Evolutionary conservation across 1,140 invertebrate species (phyloP).

Genomic region (Scaptomyza graminum): DNA sequence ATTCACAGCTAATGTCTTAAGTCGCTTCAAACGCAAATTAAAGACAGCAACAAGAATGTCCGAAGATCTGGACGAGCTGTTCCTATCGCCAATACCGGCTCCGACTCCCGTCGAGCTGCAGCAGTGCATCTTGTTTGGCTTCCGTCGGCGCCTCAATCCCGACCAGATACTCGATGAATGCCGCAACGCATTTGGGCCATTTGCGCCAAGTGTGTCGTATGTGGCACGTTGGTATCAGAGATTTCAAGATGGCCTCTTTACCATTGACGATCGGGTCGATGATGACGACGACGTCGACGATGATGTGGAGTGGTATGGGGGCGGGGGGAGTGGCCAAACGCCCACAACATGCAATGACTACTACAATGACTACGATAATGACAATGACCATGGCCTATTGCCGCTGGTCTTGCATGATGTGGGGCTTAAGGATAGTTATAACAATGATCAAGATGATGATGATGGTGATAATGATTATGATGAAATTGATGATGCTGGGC

Average conservation of each 20-base stretch:
- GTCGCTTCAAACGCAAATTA: conserved; percentile 62
- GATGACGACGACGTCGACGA: conserved; percentile 54
- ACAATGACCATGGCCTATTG: conserved; percentile 29
- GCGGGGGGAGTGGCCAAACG: conserved; percentile 50
- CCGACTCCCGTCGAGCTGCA: conserved; percentile 66
- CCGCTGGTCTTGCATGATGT: conserved; percentile 43
- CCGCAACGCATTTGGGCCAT: conserved; percentile 66
- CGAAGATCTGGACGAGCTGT: conserved; percentile 74
- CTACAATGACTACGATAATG: conserved; percentile 49
- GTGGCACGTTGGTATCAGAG: conserved; percentile 70
- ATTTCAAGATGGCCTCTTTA: conserved; percentile 68
- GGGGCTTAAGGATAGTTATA: conserved; percentile 38
- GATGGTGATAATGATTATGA: conserved; percentile 42
- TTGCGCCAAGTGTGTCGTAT: conserved; percentile 67
- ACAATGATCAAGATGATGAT: conserved; percentile 38
- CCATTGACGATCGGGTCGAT: conserved; percentile 54
- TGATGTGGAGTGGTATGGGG: conserved; percentile 39
- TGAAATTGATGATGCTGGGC: conserved; percentile 43
- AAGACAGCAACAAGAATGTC: conserved; percentile 55
- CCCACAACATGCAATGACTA: conserved; percentile 73
- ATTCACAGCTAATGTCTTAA: conserved; percentile 74
- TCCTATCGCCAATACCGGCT: conserved; percentile 70
- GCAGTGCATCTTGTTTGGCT: conserved; percentile 73
- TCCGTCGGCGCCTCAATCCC: conserved; percentile 69
- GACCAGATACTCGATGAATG: conserved; percentile 68